phyloP scores from a whole-genome alignment of 2,113 vertebrate genomes.

The Pedetes capensis region DNA sequence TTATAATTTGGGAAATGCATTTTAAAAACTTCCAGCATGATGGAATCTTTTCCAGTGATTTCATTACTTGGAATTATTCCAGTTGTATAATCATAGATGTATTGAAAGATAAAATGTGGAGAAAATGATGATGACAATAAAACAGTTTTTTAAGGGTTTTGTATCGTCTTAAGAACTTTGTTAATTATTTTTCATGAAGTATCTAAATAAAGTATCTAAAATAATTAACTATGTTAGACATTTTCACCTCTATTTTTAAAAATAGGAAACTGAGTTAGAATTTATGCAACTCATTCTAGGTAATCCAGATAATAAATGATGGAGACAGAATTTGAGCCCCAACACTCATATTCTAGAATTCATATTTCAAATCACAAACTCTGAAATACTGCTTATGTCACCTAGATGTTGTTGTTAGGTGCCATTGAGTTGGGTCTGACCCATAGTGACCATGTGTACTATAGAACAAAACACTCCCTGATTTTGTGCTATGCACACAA shows the following conservation, averaged over 20 bases:
- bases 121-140: not conserved
- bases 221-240: not conserved
- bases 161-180: not conserved
- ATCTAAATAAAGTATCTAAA: not conserved
- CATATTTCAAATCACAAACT: not conserved
- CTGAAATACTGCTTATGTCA: not conserved
- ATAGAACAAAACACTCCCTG: no score
- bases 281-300: not conserved
- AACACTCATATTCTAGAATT: not conserved
- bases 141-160: not conserved
- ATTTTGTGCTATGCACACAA: no score
- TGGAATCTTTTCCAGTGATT: not conserved
- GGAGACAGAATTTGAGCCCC: not conserved
- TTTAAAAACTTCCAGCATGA: not conserved
- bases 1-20: not conserved
- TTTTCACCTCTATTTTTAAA: conserved; percentile 27
- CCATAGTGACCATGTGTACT: no score
- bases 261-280: not conserved
- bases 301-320: not conserved
- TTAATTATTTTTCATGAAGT: not conserved
- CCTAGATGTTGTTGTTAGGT: no score
- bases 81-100: not conserved
- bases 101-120: not conserved
- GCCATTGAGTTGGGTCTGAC: no score
- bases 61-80: not conserved